Evolutionary conservation across 2,113 vertebrate species (phyloP), one percentile per base, ranked within the genome.

Genomic region (Dipodomys spectabilis): DNA sequence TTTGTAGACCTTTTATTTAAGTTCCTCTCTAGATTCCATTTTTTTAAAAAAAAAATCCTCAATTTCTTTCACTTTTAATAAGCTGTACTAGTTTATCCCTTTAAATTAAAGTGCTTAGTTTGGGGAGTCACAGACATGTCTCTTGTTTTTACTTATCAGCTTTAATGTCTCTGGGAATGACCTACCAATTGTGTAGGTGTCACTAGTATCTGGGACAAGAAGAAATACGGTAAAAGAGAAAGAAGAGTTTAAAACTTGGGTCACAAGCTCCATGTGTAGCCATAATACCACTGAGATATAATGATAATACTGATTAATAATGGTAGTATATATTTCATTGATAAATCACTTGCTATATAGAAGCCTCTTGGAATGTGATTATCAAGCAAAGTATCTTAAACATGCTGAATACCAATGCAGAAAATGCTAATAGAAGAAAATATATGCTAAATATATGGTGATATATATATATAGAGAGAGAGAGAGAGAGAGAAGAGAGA

Each of bases 151-250:
- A 65, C 23, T 71, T 86, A 35, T 65, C 15, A 62, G 20, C 39
- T 45, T 93, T 20, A 44, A 44, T 94, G 12, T 65, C 91, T 72
- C 85, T 74, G 69, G 65, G 49, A 90, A 89, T 95, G 60, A 95
- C 23, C 91, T 62, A 89, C 72, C 10, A 72, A 71, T 69, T 81
- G 75, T 64, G 5, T n/a, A 57, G 7, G 44, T 79, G 53, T 83
- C 74, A 75, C 57, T 27, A 23, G n/a, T 67, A 35, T 86, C 73
- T 71, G 28, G 68, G 71, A 53, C 7, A 93, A 35, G 12, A 93
- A 91, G 11, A 67, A 62, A 81, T 77, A 83, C 0, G 8, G 18
- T 65, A 16, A 89, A 88, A 81, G 23, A 73, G 3, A 79, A 35
- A 39, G 86, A 81, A 80, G 5, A 19, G 16, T 64, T 93, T 89